These are phyloP conservation scores for Myanophis thanlyinensis DNA, from an alignment of 2,113 vertebrate species.

Conservation along the genomic window DNA sequence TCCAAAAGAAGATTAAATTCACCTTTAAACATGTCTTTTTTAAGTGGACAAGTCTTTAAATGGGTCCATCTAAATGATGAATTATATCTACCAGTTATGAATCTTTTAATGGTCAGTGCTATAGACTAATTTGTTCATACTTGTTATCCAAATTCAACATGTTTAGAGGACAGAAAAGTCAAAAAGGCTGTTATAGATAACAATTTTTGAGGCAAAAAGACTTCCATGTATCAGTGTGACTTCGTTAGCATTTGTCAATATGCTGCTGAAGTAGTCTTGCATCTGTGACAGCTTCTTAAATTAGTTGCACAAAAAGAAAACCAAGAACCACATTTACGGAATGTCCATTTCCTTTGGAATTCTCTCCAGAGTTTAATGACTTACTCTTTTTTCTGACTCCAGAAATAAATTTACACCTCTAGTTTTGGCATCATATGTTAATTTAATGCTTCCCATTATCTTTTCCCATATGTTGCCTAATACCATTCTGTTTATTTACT, in stretches of 20 bases:
- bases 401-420: neutral
- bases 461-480: neutral
- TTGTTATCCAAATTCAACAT: neutral
- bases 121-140: neutral
- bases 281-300: neutral
- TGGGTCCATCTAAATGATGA: neutral
- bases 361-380: neutral
- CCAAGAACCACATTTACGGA: neutral
- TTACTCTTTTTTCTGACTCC: neutral
- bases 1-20: neutral
- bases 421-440: neutral
- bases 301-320: accelerated
- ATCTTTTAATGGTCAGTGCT: neutral
- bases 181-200: neutral
- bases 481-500: neutral
- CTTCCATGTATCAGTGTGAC: neutral
- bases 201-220: neutral
- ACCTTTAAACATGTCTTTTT: neutral
- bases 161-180: neutral
- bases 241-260: neutral
- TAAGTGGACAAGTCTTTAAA: neutral
- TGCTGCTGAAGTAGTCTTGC: neutral
- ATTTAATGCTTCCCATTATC: neutral
- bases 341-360: neutral
- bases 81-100: neutral